A percentile compares a stretch with the other conserved stretches of the same genome.
phyloP scores from a whole-genome alignment of 1,140 invertebrate species.

The Drosophila setifemur region DNA sequence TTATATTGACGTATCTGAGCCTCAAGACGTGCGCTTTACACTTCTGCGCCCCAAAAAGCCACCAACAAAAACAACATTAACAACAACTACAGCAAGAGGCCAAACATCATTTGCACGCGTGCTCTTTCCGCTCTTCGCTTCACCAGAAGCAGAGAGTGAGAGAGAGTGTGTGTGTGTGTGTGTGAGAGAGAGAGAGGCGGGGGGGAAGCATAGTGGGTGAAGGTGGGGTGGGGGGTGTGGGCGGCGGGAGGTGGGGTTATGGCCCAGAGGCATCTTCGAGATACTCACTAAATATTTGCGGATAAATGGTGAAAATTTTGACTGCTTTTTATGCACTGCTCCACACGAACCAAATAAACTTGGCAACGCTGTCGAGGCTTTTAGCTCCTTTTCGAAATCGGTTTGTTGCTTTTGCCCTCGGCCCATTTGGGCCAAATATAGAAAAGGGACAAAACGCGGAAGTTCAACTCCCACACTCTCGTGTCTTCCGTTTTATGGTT shows the following conservation, averaged over 20 bases:
- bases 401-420: slow-evolving; percentile 6
- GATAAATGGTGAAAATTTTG: slow-evolving; percentile 82
- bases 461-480: slow-evolving; percentile 5
- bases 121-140: slow-evolving; percentile 60
- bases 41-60: slow-evolving; percentile 54
- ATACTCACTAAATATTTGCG: slow-evolving; percentile 82
- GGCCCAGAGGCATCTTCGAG: slow-evolving; percentile 59
- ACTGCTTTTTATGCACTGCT: slow-evolving; percentile 66
- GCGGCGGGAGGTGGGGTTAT: slow-evolving; percentile 5
- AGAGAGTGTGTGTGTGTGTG: no score
- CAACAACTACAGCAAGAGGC: slow-evolving; percentile 36
- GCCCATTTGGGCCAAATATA: slow-evolving; percentile 7
- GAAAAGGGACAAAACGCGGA: not conserved
- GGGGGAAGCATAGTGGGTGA: no score
- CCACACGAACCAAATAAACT: slow-evolving; percentile 35
- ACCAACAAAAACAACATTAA: slow-evolving; percentile 33
- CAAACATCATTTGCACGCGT: slow-evolving; percentile 78
- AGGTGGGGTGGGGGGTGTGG: not conserved
- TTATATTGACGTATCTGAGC: slow-evolving; percentile 71
- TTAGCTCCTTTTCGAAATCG: not conserved
- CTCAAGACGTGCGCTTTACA: slow-evolving; percentile 70
- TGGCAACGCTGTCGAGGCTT: not conserved
- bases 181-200: no score
- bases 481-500: slow-evolving; percentile 38
- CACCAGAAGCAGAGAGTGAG: slow-evolving; percentile 5